Evolutionary conservation across 2,113 vertebrate species (phyloP).

Genomic region (Chloropsis hardwickii): DNA sequence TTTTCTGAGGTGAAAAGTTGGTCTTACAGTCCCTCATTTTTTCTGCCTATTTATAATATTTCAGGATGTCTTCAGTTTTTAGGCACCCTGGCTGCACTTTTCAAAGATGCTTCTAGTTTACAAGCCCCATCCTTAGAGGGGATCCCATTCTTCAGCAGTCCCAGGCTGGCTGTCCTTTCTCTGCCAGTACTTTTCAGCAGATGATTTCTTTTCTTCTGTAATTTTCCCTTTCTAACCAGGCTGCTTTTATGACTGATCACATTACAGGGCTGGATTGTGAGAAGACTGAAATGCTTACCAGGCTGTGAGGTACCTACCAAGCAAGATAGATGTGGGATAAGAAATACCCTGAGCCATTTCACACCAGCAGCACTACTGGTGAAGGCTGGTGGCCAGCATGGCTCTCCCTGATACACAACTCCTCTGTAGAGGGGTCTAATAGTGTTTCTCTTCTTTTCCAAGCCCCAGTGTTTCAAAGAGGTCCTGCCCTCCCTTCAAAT

Average conservation of each 20-base stretch:
- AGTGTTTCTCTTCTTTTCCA: not conserved
- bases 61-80: not conserved
- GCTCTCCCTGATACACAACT: not conserved
- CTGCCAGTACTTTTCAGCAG: not conserved
- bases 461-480: not conserved
- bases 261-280: not conserved
- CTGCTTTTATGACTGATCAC: not conserved
- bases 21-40: not conserved
- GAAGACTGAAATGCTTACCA: not conserved
- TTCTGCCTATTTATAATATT: not conserved
- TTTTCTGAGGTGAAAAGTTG: not conserved
- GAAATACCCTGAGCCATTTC: not conserved
- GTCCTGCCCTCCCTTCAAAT: not conserved
- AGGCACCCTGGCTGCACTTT: not conserved
- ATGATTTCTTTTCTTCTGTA: not conserved
- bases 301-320: not conserved
- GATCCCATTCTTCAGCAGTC: not conserved
- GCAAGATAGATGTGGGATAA: not conserved
- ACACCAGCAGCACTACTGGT: not conserved
- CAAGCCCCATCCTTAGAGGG: not conserved
- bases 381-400: not conserved
- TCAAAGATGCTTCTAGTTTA: not conserved
- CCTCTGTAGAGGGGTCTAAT: not conserved
- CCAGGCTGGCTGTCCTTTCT: not conserved
- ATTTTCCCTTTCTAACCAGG: not conserved